Evolutionary conservation across 2,888 invertebrate genomes (phyloP).

Genomic region (Pammene aurita): DNA sequence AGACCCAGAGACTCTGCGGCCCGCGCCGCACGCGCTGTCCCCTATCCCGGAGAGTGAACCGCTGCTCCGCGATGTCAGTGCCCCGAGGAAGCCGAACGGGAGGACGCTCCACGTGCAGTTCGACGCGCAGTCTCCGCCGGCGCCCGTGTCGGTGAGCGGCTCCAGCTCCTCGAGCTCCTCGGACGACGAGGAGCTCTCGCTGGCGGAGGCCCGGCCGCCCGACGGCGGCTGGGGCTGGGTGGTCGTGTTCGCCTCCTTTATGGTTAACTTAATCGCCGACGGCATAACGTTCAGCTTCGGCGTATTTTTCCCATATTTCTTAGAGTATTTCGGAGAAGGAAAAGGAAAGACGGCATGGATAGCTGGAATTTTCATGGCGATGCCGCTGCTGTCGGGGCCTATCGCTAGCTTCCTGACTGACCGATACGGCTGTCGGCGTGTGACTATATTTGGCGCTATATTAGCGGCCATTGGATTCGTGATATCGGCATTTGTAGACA

Average conservation of each 20-base stretch:
- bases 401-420: slow-evolving; percentile 93
- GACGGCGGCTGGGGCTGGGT: slow-evolving; percentile 98
- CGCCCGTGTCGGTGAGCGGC: slow-evolving; percentile 65
- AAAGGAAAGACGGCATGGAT: slow-evolving; percentile 95
- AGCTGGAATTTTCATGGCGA: slow-evolving; percentile 94
- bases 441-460: slow-evolving; percentile 90
- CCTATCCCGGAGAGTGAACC: slow-evolving; percentile 76
- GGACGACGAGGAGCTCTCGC: slow-evolving; percentile 84
- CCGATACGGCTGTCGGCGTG: slow-evolving; percentile 90
- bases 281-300: slow-evolving; percentile 97
- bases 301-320: slow-evolving; percentile 92
- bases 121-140: slow-evolving; percentile 76
- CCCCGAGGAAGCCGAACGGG: slow-evolving; percentile 61
- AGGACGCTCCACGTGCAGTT: slow-evolving; percentile 84
- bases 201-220: slow-evolving; percentile 88
- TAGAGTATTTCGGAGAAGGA: slow-evolving; percentile 92
- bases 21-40: slow-evolving; percentile 67
- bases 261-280: slow-evolving; percentile 95
- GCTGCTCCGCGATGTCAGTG: slow-evolving; percentile 61
- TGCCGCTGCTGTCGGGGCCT: slow-evolving; percentile 93
- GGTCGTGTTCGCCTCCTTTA: slow-evolving; percentile 93
- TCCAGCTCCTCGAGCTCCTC: slow-evolving; percentile 83
- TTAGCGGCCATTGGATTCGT: slow-evolving; percentile 90
- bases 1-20: slow-evolving; percentile 70
- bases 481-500: slow-evolving; percentile 88